Conservation (phyloP, 2,797 vertebrate species). For the Myripristis jacobus region DNA sequence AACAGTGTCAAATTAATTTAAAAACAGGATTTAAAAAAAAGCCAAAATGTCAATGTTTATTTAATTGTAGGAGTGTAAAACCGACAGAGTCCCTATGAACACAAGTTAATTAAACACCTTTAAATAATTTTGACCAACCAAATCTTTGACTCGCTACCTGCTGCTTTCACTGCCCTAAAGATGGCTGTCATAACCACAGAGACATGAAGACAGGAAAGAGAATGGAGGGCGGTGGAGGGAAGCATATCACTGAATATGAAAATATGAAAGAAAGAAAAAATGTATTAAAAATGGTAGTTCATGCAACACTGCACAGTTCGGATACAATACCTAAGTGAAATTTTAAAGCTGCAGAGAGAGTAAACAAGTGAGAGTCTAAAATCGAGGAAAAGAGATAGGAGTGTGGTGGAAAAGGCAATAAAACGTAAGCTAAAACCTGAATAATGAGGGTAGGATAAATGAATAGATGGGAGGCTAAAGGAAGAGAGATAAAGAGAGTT, state of each 20-base stretch:
- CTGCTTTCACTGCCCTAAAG: constrained; percentile 31
- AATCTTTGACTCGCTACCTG: neutral
- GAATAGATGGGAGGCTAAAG: neutral
- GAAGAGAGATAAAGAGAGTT: neutral
- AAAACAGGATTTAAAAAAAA: too few relatives aligned
- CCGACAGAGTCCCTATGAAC: too few relatives aligned
- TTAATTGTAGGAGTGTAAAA: too few relatives aligned
- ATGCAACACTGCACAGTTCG: neutral
- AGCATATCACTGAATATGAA: constrained; percentile 40
- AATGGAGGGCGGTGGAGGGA: neutral
- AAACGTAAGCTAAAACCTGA: constrained; percentile 3
- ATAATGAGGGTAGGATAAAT: neutral
- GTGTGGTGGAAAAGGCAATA: neutral
- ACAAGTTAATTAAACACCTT: neutral
- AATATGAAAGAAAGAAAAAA: constrained; percentile 11
- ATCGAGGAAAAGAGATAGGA: neutral
- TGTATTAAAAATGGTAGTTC: constrained; percentile 22
- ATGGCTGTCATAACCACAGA: constrained; percentile 34
- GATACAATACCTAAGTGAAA: too few relatives aligned
- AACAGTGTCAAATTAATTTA: too few relatives aligned
- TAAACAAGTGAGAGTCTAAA: neutral
- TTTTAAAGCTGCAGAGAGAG: neutral
- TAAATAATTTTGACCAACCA: too few relatives aligned
- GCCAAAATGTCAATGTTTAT: too few relatives aligned
- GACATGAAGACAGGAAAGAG: constrained; percentile 12